Percentiles rank a stretch among this genome's conserved stretches.
Conservation (phyloP, 2,888 invertebrate species). For the Drosophila monieri region DNA sequence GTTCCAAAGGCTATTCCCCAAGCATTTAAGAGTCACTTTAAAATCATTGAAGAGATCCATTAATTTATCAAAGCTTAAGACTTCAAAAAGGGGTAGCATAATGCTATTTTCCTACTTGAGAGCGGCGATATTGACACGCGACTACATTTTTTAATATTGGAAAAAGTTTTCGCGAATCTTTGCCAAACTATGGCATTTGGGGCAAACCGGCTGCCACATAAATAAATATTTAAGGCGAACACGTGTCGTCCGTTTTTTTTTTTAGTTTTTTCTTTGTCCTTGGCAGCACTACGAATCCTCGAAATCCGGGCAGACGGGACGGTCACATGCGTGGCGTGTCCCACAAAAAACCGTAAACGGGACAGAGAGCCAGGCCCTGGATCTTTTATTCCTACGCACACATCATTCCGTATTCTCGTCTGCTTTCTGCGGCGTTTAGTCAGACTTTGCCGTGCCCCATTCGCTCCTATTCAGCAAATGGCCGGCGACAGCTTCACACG, state of each 20-base stretch:
- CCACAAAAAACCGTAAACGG: constrained; percentile 23
- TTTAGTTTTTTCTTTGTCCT: background rate
- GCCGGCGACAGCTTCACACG: constrained; percentile 51
- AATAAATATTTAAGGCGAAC: constrained; percentile 42
- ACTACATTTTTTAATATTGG: constrained; percentile 12
- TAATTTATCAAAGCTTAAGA: background rate
- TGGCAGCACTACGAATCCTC: constrained; percentile 1
- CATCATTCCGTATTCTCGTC: constrained; percentile 43
- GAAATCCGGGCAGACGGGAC: constrained; percentile 19
- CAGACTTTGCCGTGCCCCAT: background rate
- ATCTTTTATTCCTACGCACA: constrained; percentile 36
- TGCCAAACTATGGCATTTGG: constrained; percentile 4
- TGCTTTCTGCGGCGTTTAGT: constrained; percentile 37
- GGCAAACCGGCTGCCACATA: constrained; percentile 32
- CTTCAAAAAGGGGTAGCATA: background rate
- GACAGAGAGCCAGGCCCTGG: background rate
- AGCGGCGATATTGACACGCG: constrained; percentile 39
- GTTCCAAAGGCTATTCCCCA: background rate
- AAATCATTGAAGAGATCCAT: background rate
- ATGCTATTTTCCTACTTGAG: background rate
- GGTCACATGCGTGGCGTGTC: constrained; percentile 27
- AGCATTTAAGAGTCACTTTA: constrained; percentile 27
- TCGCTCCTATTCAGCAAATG: constrained; percentile 4
- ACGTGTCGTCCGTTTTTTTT: constrained; percentile 27
- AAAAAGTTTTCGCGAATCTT: constrained; percentile 3